A percentile compares a stretch with the other conserved stretches of the same genome.
Conservation (phyloP, 2,113 vertebrate genomes). For the Procapra przewalskii region DNA sequence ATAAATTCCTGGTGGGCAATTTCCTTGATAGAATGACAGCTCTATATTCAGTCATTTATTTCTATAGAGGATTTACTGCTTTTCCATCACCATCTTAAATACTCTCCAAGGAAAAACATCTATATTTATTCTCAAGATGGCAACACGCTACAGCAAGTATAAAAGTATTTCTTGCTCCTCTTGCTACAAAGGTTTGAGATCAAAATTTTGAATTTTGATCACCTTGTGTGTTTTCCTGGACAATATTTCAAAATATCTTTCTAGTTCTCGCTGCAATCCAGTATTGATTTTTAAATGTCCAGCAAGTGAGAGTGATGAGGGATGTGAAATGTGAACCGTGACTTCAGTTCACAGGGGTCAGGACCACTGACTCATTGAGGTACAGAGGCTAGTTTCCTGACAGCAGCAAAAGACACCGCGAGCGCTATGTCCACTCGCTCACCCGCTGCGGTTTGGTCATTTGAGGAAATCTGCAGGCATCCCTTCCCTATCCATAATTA, state of each 20-base stretch:
- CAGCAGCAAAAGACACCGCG: not conserved
- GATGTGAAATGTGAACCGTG: not conserved
- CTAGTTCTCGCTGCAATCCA: not conserved
- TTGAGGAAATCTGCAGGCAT: constrained; percentile 55
- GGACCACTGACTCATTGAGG: fast-evolving
- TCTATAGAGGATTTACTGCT: not conserved
- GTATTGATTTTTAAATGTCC: not conserved
- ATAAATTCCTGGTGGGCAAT: constrained; percentile 54
- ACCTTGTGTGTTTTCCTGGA: not conserved
- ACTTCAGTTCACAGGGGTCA: not conserved
- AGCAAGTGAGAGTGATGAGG: not conserved
- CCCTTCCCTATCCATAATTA: constrained; percentile 75
- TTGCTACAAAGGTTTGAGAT: not conserved
- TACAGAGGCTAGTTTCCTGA: not conserved
- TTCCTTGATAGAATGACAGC: constrained; percentile 61
- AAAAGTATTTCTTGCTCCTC: not conserved
- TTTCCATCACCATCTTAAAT: constrained; percentile 30
- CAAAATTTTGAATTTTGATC: not conserved
- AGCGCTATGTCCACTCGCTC: not conserved
- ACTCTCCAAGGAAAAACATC: constrained; percentile 33
- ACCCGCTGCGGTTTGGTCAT: not conserved
- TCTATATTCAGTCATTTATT: constrained; percentile 58
- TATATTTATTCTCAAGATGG: constrained; percentile 46
- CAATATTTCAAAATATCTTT: not conserved
- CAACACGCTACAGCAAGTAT: constrained; percentile 24